A percentile compares a stretch with the other conserved stretches of the same genome.
phyloP scores from a whole-genome alignment of 2,113 vertebrate genomes.

The Catagonus wagneri region DNA sequence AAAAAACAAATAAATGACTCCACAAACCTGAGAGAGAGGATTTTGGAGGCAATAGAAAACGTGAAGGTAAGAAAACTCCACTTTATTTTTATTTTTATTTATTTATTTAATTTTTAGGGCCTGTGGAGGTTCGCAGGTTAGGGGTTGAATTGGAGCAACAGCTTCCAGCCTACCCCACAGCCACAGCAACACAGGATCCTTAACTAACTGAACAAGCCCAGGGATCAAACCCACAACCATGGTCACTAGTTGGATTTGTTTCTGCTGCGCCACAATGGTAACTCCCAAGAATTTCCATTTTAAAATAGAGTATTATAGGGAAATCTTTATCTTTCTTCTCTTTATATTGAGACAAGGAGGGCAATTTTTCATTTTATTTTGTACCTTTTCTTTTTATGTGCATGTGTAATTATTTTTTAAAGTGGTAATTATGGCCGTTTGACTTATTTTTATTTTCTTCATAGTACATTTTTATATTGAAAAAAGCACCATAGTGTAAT shows the following conservation, averaged over 20 bases:
- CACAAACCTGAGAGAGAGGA: slow-evolving; percentile 85
- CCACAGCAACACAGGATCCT: no score
- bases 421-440: slow-evolving; percentile 11
- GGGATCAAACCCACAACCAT: no score
- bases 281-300: neutral
- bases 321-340: neutral
- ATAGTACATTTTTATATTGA: slow-evolving; percentile 37
- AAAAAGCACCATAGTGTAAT: neutral
- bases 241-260: no score
- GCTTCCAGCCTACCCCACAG: no score
- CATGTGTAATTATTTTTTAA: neutral
- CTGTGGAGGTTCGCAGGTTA: no score
- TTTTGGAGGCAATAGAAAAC: slow-evolving; percentile 92
- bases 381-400: neutral
- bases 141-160: no score
- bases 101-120: no score
- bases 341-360: neutral
- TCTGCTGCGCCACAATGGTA: no score
- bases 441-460: slow-evolving; percentile 11
- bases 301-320: neutral
- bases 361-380: slow-evolving; percentile 14
- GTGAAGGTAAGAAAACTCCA: slow-evolving; percentile 89
- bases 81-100: neutral
- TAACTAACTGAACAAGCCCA: no score
- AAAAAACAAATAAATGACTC: slow-evolving; percentile 83